Base-by-base conservation (phyloP, 2,797 vertebrate species). In the Gymnothorax javanicus region DNA sequence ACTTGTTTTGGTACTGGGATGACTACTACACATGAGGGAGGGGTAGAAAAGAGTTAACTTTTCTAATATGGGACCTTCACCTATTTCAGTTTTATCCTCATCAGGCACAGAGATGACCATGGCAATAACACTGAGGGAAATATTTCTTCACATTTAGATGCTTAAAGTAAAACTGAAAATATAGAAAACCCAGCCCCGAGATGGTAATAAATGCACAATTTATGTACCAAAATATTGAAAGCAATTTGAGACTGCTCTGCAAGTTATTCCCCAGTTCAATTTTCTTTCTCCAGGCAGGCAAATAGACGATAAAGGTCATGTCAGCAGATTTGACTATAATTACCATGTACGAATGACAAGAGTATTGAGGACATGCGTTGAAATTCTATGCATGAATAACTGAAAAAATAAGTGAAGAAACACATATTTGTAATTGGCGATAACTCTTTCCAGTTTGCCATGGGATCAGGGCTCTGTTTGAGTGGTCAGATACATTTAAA, bases 401-500 rank as follows among this genome's bases (percentile, higher is more conserved):
- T 85, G 82, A 84, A 88, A 88, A 91, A 90, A 91, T 93, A 92
- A 92, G 90, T 89, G 91, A 90, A 82, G 88, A 15, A 93, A 92
- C 85, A 90, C 89, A 93, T 91, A 90, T 88, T 93, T 91, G 90
- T 94, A 94, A 94, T 93, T 93, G 91, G 82, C 58, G 69, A 75
- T 92, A 94, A 94, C 95, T 94, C 92, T 91, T 89, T 91, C 88
- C 89, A 89, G 88, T 89, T 88, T 69, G 1, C 91, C 91, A 91
- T 88, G 90, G 73, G 88, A 84, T 67, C 77, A 88, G 87, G 87
- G 84, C 90, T 11, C 83, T 89, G 88, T 84, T 84, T 9, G 87
- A 83, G 77, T 92, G 94, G 94, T 95, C 94, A 94, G 91, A 92
- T 86, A 89, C 88, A 93, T 95, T 94, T 95, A 95, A 95, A 95